Base-by-base conservation (phyloP, 2,888 invertebrate genomes). In the Agriotes lineatus region DNA sequence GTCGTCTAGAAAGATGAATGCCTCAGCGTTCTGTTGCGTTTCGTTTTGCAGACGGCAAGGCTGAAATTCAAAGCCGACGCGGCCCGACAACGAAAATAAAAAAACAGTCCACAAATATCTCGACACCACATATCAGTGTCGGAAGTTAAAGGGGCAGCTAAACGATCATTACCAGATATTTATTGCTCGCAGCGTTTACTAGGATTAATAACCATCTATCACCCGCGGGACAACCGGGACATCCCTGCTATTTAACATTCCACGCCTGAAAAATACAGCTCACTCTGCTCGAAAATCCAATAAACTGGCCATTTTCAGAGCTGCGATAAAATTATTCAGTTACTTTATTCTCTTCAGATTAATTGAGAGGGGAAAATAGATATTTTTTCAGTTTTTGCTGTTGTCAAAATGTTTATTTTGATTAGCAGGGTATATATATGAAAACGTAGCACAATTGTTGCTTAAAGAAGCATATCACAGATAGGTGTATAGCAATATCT, bases 101-200 rank as follows among this genome's bases (percentile, higher is more conserved):
- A 77, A 80, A 80, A 79, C 74, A 75, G 72, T 79, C 79, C 80
- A 82, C 81, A 81, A 81, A 82, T 81, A 81, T 81, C 81, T 79
- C 77, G 75, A 77, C 78, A 74, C 71, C 79, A 78, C 80, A 79
- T 81, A 80, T 82, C 79, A 79, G 78, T 81, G 82, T 82, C 82
- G 82, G 82, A 83, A 83, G 83, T 82, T 81, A 82, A 82, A 81
- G 79, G 81, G 80, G 79, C 81, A 81, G 81, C 83, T 83, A 83
- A 83, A 83, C 79, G 82, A 82, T 83, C 83, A 82, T 83, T 82
- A 83, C 82, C 78, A 82, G 80, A 82, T 83, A 83, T 83, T 83
- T 83, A 83, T 83, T 83, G 79, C 81, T 77, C 70, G 72, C 77
- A 79, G 78, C 81, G 78, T 80, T 81, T 79, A 76, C 76, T 72